Percentiles rank a stretch among this genome's conserved stretches.
Evolutionary conservation across 2,113 vertebrate species (phyloP).

Genomic region (Eubucco bourcierii): DNA sequence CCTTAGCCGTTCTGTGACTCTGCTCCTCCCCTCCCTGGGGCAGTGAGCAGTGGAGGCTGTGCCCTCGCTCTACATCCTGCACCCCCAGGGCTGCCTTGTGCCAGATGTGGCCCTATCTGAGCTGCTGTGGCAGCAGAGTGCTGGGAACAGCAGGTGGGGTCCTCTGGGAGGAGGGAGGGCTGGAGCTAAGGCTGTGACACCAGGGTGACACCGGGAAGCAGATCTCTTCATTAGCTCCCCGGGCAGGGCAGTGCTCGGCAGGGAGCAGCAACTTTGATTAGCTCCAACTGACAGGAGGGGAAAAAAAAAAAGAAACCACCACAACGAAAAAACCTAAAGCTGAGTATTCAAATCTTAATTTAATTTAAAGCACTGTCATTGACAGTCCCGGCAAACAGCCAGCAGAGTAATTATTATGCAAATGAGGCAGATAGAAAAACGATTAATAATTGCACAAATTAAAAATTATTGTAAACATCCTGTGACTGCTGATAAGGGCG

Average conservation of each 20-base stretch:
- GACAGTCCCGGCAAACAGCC: constrained; percentile 71
- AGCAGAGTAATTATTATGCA: constrained; percentile 83
- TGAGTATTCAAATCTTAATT: constrained; percentile 75
- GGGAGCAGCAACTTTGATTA: constrained; percentile 58
- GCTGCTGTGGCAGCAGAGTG: background rate
- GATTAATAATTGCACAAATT: constrained; percentile 84
- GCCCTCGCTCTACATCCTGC: no score
- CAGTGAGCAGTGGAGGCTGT: no score
- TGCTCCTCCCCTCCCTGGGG: no score
- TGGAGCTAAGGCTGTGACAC: background rate
- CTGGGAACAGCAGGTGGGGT: accelerated
- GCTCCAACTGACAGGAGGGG: constrained; percentile 26
- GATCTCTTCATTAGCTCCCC: background rate
- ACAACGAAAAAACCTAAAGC: no score
- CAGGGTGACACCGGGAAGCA: accelerated
- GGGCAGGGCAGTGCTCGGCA: background rate
- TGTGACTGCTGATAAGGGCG: constrained; percentile 77
- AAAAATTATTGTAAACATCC: constrained; percentile 84
- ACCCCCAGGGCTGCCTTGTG: background rate
- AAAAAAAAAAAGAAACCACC: background rate
- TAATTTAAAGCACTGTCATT: constrained; percentile 78
- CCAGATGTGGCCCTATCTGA: background rate
- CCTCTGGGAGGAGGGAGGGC: background rate
- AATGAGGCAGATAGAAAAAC: constrained; percentile 82
- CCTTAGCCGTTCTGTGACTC: no score